Percentiles rank a stretch among this genome's conserved stretches.
Conservation (phyloP, 2,113 vertebrate species). For the Xiphias gladius region DNA sequence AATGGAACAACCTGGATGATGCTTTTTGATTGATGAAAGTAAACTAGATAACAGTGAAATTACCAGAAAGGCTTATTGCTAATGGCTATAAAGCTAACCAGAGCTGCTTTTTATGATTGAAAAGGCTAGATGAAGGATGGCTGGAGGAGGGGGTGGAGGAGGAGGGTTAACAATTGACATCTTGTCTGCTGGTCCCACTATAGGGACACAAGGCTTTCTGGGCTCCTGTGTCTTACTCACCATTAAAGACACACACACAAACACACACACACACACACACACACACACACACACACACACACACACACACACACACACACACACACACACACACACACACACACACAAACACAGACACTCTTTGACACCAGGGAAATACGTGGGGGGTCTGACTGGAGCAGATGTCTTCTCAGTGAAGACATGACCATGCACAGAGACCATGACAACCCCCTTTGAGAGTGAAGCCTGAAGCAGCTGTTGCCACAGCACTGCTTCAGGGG, state of each 20-base stretch:
- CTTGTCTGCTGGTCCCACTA: slow-evolving; percentile 28
- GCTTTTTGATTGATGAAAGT: slow-evolving; percentile 53
- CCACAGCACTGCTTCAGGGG: slow-evolving; percentile 46
- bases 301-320: slow-evolving; percentile 22
- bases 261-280: slow-evolving; percentile 19
- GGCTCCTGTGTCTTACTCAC: slow-evolving; percentile 42
- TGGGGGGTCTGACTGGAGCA: slow-evolving; percentile 62
- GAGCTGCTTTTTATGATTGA: slow-evolving; percentile 24
- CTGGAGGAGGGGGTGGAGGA: slow-evolving; percentile 9
- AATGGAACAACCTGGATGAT: slow-evolving; percentile 39
- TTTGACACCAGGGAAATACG: slow-evolving; percentile 26
- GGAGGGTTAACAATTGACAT: slow-evolving; percentile 41
- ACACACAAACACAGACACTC: slow-evolving; percentile 15
- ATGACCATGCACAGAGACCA: slow-evolving; percentile 58
- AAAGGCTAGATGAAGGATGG: slow-evolving; percentile 40
- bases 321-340: slow-evolving; percentile 17
- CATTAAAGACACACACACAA: slow-evolving; percentile 39
- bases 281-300: slow-evolving; percentile 12
- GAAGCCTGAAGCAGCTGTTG: slow-evolving; percentile 72
- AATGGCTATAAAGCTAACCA: slow-evolving; percentile 12
- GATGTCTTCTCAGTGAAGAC: slow-evolving; percentile 75
- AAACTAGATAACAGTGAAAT: slow-evolving; percentile 54
- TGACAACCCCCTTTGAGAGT: slow-evolving; percentile 41
- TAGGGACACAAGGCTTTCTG: slow-evolving; percentile 21
- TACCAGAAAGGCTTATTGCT: slow-evolving; percentile 26